Evolutionary conservation across 2,888 invertebrate genomes (phyloP).

Genomic region (Hemaris fuciformis): DNA sequence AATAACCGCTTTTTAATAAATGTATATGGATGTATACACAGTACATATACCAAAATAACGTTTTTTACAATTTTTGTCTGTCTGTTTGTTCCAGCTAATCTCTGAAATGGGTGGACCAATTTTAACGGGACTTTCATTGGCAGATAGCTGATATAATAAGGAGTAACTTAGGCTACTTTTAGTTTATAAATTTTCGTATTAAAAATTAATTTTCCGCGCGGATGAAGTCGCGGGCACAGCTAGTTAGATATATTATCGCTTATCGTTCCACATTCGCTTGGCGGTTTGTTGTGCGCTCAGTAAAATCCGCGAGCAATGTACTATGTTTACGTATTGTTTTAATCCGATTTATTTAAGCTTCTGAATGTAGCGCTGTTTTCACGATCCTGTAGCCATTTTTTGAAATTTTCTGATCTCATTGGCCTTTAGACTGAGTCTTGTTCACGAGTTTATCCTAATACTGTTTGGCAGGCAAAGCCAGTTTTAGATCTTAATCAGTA

Average conservation of each 20-base stretch:
- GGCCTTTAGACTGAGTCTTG: background rate
- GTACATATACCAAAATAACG: no score
- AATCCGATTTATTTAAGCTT: background rate
- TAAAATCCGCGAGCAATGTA: background rate
- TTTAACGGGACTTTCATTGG: no score
- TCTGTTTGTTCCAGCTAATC: no score
- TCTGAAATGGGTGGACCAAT: no score
- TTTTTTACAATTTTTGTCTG: no score
- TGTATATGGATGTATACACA: no score
- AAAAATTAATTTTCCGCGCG: no score
- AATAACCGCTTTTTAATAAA: no score
- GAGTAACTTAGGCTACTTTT: no score
- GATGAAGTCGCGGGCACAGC: no score
- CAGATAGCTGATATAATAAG: no score
- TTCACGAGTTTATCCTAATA: background rate
- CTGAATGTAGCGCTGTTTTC: background rate
- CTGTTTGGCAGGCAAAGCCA: background rate
- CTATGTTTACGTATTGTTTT: background rate
- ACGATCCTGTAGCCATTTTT: background rate
- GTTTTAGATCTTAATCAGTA: background rate
- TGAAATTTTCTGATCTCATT: background rate
- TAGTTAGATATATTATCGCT: background rate
- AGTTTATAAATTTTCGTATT: no score
- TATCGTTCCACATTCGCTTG: background rate
- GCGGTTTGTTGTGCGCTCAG: background rate